These are phyloP conservation scores for Ellobium chinense DNA, from an alignment of 2,888 invertebrate species.

Conservation along the genomic window DNA sequence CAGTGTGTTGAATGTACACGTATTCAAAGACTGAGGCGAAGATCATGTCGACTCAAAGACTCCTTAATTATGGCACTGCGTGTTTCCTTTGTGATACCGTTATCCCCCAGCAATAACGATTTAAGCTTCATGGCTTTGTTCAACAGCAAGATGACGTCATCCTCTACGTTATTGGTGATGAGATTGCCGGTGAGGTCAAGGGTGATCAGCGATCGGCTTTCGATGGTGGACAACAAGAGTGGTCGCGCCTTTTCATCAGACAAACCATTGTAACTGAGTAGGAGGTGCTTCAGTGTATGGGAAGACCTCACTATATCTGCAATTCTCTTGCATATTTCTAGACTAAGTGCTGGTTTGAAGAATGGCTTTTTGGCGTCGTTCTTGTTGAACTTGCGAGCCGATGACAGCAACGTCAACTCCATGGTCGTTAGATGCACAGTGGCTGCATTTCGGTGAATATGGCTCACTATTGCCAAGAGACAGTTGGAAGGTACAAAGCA, in stretches of 20 bases:
- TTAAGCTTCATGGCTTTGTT: conserved; percentile 28
- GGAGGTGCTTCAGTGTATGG: conserved; percentile 40
- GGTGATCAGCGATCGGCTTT: conserved; percentile 33
- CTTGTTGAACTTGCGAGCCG: conserved; percentile 47
- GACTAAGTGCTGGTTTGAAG: conserved; percentile 46
- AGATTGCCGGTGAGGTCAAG: conserved; percentile 54
- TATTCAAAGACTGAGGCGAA: conserved; percentile 49
- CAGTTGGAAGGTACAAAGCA: conserved; percentile 47
- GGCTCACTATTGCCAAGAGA: conserved; percentile 37
- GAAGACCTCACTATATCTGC: conserved; percentile 41
- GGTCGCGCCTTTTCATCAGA: conserved; percentile 43
- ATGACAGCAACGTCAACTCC: conserved; percentile 48
- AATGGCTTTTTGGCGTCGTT: conserved; percentile 44
- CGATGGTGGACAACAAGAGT: conserved; percentile 35
- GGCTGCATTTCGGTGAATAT: conserved; percentile 11
- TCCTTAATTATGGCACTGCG: conserved; percentile 43
- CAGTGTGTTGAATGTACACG: no score
- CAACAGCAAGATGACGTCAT: conserved; percentile 47
- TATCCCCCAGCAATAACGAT: conserved; percentile 49
- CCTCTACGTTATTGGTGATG: conserved; percentile 46
- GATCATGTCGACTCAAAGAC: conserved; percentile 44
- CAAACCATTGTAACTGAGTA: conserved; percentile 50
- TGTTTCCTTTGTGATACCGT: conserved; percentile 46
- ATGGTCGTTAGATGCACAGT: conserved; percentile 33
- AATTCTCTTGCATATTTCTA: conserved; percentile 36